phyloP scores from a whole-genome alignment of 2,888 invertebrate species.

The Ramazzottius varieornatus region DNA sequence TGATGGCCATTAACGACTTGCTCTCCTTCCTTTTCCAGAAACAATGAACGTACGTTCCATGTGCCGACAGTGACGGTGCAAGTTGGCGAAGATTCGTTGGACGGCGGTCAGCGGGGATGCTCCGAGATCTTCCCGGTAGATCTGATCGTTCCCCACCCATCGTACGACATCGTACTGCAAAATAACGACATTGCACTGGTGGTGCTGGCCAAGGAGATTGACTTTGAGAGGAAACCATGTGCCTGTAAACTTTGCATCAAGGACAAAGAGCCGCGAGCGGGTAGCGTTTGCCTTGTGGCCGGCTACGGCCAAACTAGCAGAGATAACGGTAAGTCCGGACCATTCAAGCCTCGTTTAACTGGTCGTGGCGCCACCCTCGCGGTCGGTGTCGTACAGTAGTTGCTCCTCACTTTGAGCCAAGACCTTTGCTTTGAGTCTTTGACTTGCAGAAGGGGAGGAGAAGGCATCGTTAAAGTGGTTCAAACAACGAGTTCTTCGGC shows the following conservation, averaged over 20 bases:
- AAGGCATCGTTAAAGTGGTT: not conserved
- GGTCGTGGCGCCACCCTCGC: no score
- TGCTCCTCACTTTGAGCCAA: no score
- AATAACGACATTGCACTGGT: not conserved
- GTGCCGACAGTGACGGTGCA: not conserved
- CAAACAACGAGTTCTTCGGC: not conserved
- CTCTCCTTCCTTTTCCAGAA: no score
- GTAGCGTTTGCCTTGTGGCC: not conserved
- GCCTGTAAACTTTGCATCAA: slow-evolving; percentile 1
- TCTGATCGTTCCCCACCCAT: not conserved
- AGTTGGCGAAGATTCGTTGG: not conserved
- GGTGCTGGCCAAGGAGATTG: not conserved
- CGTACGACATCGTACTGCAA: not conserved
- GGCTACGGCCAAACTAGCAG: not conserved
- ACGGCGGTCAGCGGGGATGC: not conserved
- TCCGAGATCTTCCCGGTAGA: not conserved
- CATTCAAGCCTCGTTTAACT: not conserved
- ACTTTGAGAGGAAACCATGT: not conserved
- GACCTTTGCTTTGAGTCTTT: not conserved
- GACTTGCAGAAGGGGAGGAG: not conserved
- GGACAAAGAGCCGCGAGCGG: not conserved
- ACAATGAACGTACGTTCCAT: no score
- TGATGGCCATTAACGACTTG: no score
- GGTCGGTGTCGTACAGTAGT: no score
- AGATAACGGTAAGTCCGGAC: not conserved